A percentile compares a stretch with the other conserved stretches of the same genome.
Evolutionary conservation across 2,797 vertebrate genomes (phyloP).

Genomic region (Trachurus trachurus): DNA sequence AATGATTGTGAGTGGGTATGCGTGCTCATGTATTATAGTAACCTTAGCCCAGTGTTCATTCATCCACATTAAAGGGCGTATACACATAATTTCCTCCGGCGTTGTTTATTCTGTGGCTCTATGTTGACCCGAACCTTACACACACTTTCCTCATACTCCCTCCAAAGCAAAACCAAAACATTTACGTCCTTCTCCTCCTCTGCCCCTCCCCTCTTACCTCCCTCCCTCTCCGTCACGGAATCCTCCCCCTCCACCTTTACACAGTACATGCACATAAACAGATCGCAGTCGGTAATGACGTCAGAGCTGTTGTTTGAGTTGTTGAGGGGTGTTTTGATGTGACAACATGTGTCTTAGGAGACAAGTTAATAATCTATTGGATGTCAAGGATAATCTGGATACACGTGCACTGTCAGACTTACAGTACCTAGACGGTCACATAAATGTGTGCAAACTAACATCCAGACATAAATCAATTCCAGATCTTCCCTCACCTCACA

Average conservation of each 20-base stretch:
- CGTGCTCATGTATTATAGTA: constrained; percentile 37
- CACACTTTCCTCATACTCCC: constrained; percentile 40
- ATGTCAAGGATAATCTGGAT: not conserved
- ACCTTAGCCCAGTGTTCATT: constrained; percentile 53
- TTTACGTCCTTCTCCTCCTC: constrained; percentile 15
- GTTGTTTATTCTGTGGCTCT: constrained; percentile 69
- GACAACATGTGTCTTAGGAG: not conserved
- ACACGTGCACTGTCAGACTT: not conserved
- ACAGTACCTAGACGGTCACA: not conserved
- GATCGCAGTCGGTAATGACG: constrained; percentile 5
- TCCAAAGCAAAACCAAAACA: constrained; percentile 51
- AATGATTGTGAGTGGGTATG: not conserved
- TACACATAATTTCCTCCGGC: constrained; percentile 35
- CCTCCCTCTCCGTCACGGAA: constrained; percentile 10
- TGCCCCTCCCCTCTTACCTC: not conserved
- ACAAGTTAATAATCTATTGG: constrained; percentile 32
- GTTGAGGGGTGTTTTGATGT: not conserved
- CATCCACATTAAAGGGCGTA: constrained; percentile 43
- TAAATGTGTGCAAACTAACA: constrained; percentile 5
- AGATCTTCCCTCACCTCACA: not conserved
- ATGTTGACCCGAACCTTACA: constrained; percentile 38
- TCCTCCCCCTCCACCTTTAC: constrained; percentile 28
- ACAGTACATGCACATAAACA: constrained; percentile 17
- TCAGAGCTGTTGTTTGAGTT: constrained; percentile 13
- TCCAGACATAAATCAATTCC: constrained; percentile 4